Evolutionary conservation across 1,140 invertebrate species (phyloP).

Genomic region (Cyclina sinensis): DNA sequence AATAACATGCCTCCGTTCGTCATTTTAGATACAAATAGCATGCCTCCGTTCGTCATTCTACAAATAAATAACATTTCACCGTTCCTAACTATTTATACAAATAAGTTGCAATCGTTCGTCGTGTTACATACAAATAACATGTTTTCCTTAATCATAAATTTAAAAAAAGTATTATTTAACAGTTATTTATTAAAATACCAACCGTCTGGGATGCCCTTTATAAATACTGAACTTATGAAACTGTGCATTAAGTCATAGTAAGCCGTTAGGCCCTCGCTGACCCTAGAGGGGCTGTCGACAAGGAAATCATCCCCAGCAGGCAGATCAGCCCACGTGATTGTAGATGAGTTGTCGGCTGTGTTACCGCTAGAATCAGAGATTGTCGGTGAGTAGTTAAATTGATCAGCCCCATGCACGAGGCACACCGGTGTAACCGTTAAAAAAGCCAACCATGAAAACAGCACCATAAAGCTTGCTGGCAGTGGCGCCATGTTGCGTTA

Average conservation of each 20-base stretch:
- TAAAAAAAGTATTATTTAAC: no score
- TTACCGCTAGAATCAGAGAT: constrained; percentile 25
- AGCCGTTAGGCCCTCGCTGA: neutral
- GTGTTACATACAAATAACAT: no score
- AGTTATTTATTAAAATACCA: no score
- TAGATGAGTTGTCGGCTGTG: constrained; percentile 13
- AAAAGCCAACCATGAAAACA: neutral
- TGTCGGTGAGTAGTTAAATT: neutral
- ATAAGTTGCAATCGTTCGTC: no score
- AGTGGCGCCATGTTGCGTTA: neutral
- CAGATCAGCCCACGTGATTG: constrained; percentile 28
- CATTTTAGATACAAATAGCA: no score
- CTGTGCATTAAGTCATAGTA: constrained; percentile 36
- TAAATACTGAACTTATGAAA: constrained; percentile 45
- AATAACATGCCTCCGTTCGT: no score
- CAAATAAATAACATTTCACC: no score
- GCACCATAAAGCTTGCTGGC: neutral
- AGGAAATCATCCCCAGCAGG: neutral
- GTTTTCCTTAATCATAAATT: no score
- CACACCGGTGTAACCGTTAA: neutral
- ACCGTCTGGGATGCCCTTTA: constrained; percentile 44
- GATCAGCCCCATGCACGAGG: constrained; percentile 13
- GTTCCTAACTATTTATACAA: no score
- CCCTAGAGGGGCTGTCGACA: neutral
- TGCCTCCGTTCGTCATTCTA: no score